Evolutionary conservation across 2,888 invertebrate species (phyloP).

Genomic region (Epinotia demarniana): DNA sequence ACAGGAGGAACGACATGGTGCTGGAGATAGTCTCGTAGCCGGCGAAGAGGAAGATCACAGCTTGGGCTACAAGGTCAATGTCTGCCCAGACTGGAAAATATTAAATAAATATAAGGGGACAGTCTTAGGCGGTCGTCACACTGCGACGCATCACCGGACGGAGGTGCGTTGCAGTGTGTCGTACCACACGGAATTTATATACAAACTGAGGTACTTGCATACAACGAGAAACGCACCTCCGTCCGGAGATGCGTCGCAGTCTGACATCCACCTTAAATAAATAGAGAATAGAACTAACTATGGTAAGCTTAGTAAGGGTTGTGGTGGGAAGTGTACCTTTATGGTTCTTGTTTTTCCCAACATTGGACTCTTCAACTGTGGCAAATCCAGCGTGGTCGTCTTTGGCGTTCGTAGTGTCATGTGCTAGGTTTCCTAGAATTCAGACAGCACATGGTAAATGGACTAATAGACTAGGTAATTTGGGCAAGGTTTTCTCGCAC

Average conservation of each 20-base stretch:
- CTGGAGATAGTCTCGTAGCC: conserved; percentile 53
- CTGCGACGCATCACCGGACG: too few species aligned
- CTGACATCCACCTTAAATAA: too few species aligned
- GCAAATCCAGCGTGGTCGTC: conserved; percentile 54
- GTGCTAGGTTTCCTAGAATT: conserved; percentile 44
- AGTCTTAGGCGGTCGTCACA: too few species aligned
- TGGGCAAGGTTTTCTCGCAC: too few species aligned
- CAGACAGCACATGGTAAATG: neutral
- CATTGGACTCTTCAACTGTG: conserved; percentile 54
- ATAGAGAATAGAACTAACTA: too few species aligned
- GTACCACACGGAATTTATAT: too few species aligned
- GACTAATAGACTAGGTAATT: neutral
- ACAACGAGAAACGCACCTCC: too few species aligned
- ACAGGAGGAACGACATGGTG: conserved; percentile 49
- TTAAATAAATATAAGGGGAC: neutral
- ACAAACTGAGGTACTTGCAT: too few species aligned
- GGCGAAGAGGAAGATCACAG: conserved; percentile 49
- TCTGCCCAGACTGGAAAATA: conserved; percentile 49
- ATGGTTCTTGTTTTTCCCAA: conserved; percentile 45
- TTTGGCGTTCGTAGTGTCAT: conserved; percentile 37
- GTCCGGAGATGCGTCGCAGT: too few species aligned
- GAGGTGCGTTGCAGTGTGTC: too few species aligned
- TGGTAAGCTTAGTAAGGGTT: too few species aligned
- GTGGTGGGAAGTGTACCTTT: neutral
- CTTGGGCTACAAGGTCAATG: conserved; percentile 50